These are phyloP conservation scores for Thamnophis sirtalis DNA, from an alignment of 2,113 vertebrate genomes.

Conservation along the genomic window DNA sequence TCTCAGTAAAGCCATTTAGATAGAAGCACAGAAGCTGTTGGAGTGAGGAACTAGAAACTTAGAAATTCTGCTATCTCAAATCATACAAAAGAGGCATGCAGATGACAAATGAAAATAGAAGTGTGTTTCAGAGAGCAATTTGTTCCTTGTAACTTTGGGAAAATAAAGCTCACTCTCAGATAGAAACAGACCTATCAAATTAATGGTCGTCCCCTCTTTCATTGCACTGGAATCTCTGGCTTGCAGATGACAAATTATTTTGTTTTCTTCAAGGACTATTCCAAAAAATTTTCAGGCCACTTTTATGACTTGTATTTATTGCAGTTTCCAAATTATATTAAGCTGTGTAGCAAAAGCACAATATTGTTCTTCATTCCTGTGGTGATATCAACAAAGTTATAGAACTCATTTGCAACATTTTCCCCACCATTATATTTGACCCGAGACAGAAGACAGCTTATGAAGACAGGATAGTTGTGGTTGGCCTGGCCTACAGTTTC, in stretches of 20 bases:
- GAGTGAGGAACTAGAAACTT: not conserved
- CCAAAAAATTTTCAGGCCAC: not conserved
- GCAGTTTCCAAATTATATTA: not conserved
- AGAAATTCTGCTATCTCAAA: not conserved
- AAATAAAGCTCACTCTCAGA: not conserved
- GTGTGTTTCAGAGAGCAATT: not conserved
- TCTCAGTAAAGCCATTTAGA: not conserved
- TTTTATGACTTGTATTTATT: not conserved
- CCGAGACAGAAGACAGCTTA: not conserved
- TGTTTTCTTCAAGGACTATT: not conserved
- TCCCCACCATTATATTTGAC: not conserved
- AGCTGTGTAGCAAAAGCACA: not conserved
- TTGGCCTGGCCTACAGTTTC: not conserved
- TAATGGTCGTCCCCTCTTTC: not conserved
- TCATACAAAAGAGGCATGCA: rapidly evolving
- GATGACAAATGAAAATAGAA: not conserved
- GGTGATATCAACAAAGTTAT: not conserved
- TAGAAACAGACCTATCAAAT: not conserved
- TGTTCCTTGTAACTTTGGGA: not conserved
- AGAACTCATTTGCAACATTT: not conserved
- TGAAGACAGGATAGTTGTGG: not conserved
- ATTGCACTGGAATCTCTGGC: not conserved
- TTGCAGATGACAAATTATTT: not conserved
- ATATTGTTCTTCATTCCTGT: not conserved
- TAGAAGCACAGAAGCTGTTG: constrained; percentile 1